Percentiles rank a stretch among this genome's conserved stretches.
Evolutionary conservation across 2,888 invertebrate species (phyloP).

Genomic region (Petrolisthes cinctipes): DNA sequence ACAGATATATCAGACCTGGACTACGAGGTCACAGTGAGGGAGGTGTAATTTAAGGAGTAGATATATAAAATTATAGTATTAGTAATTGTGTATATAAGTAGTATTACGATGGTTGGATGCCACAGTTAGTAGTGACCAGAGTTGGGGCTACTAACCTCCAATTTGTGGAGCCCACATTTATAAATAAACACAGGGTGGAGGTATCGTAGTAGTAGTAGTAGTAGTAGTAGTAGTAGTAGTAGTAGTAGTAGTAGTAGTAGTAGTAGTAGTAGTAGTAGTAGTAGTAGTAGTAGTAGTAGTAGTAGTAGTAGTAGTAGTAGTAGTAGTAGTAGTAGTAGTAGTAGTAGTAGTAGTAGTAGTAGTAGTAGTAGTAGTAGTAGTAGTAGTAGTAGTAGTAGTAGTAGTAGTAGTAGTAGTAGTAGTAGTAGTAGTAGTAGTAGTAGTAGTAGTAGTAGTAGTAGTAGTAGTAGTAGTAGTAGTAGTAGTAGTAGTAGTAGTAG

Average conservation of each 20-base stretch:
- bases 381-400: neutral
- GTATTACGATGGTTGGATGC: too few species aligned
- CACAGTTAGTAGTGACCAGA: too few species aligned
- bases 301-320: neutral
- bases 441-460: neutral
- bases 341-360: conserved; percentile 1
- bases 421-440: conserved; percentile 1
- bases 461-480: conserved; percentile 1
- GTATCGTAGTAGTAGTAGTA: too few species aligned
- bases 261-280: neutral
- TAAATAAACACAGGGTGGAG: too few species aligned
- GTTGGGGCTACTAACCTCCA: too few species aligned
- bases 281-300: neutral
- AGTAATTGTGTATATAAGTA: too few species aligned
- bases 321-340: neutral
- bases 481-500: conserved; percentile 1
- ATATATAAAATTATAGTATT: too few species aligned
- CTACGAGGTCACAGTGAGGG: too few species aligned
- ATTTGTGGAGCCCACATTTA: too few species aligned
- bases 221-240: conserved; percentile 1
- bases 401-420: conserved; percentile 1
- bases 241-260: neutral
- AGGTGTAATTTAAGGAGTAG: too few species aligned
- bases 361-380: conserved; percentile 1
- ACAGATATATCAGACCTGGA: too few species aligned